Evolutionary conservation across 1,140 invertebrate species (phyloP).

Genomic region (Parasteatoda tepidariorum): DNA sequence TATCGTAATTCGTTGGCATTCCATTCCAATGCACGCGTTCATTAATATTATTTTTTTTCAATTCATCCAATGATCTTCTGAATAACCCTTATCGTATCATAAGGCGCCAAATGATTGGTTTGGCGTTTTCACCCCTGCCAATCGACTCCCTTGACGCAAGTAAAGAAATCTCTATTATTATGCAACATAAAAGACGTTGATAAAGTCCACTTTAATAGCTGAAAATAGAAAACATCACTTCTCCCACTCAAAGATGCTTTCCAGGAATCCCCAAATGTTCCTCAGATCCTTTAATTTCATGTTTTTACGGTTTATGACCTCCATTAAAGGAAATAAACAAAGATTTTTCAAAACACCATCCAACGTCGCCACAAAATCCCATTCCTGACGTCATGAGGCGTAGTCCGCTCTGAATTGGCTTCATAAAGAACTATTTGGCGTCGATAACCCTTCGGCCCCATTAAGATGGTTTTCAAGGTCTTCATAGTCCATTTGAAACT

Average conservation of each 20-base stretch:
- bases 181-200: background rate
- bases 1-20: too few relatives aligned
- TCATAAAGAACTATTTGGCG: background rate
- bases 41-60: too few relatives aligned
- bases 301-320: conserved; percentile 26
- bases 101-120: background rate
- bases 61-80: too few relatives aligned
- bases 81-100: background rate
- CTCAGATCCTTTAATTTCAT: background rate
- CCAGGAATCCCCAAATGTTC: background rate
- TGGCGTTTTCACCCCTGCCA: too few relatives aligned
- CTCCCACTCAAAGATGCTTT: background rate
- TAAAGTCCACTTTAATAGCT: conserved; percentile 10
- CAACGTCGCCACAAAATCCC: background rate
- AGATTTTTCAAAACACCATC: background rate
- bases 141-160: too few relatives aligned
- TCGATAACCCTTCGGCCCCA: conserved; percentile 43
- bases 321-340: conserved; percentile 40
- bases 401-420: background rate
- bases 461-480: conserved; percentile 36
- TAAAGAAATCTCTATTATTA: too few relatives aligned
- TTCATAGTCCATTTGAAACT: background rate
- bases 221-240: conserved; percentile 9
- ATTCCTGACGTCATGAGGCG: conserved; percentile 10
- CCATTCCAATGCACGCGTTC: too few relatives aligned